Percentiles rank a stretch among this genome's conserved stretches.
Conservation (phyloP, 2,888 invertebrate genomes). For the Dione vanillae region DNA sequence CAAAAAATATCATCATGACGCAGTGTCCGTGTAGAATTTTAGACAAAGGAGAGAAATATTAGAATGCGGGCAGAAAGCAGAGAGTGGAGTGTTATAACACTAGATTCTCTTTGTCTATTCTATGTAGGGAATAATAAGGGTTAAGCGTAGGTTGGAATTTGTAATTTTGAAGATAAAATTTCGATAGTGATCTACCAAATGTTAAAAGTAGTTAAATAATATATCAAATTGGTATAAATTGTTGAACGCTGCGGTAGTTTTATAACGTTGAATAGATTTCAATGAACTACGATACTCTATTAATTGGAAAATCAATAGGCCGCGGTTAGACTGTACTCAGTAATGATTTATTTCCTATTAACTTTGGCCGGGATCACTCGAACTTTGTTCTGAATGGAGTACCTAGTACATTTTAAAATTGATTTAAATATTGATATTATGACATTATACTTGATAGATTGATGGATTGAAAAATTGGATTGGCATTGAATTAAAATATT, state of each 20-base stretch:
- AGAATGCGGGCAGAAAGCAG: too few species aligned
- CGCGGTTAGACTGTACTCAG: constrained; percentile 27
- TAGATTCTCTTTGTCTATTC: too few species aligned
- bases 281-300: constrained; percentile 36
- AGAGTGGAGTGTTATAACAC: too few species aligned
- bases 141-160: too few species aligned
- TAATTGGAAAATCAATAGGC: constrained; percentile 36
- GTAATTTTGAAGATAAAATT: too few species aligned
- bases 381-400: constrained; percentile 6
- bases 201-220: neutral
- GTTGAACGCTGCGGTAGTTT: constrained; percentile 28
- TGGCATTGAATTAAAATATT: neutral
- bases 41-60: too few species aligned
- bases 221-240: constrained; percentile 27
- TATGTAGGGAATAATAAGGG: too few species aligned
- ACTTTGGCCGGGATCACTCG: constrained; percentile 10
- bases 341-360: constrained; percentile 31
- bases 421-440: constrained; percentile 5
- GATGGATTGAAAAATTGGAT: constrained; percentile 11
- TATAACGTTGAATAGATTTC: constrained; percentile 35
- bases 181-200: too few species aligned
- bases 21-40: too few species aligned
- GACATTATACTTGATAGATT: neutral
- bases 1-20: too few species aligned
- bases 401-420: constrained; percentile 9